These are phyloP conservation scores for Dexiosoma caninum DNA, from an alignment of 2,888 invertebrate genomes.

Conservation along the genomic window DNA sequence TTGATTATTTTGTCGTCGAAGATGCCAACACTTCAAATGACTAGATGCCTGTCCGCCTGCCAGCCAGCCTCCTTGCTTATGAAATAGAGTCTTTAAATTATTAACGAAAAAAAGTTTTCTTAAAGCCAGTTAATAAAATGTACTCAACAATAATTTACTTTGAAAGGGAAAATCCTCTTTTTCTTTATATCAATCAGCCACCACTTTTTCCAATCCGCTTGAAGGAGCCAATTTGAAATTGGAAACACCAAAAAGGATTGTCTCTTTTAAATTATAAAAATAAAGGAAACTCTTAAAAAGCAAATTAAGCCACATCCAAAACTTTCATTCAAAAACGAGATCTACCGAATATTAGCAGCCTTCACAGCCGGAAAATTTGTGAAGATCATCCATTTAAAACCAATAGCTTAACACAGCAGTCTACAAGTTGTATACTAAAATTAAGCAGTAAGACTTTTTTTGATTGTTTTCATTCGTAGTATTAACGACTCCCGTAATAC, in stretches of 20 bases:
- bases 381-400: no score
- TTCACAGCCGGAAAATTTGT: no score
- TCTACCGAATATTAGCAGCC: no score
- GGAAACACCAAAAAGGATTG: neutral
- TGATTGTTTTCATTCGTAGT: no score
- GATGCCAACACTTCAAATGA: slow-evolving; percentile 4
- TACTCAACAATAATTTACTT: slow-evolving; percentile 37
- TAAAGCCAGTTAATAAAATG: slow-evolving; percentile 12
- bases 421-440: no score
- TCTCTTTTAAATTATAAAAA: slow-evolving; percentile 22
- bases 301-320: slow-evolving; percentile 11
- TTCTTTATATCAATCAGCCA: no score
- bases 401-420: no score
- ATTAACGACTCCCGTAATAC: no score
- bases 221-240: neutral
- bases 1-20: slow-evolving; percentile 41
- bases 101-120: neutral
- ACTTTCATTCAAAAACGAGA: no score
- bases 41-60: neutral
- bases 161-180: neutral
- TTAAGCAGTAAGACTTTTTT: no score
- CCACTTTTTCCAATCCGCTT: neutral
- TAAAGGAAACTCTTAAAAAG: neutral
- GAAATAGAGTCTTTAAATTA: neutral
- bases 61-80: neutral